Evolutionary conservation across 2,888 invertebrate species (phyloP).

Genomic region (Macroteleia sp.): DNA sequence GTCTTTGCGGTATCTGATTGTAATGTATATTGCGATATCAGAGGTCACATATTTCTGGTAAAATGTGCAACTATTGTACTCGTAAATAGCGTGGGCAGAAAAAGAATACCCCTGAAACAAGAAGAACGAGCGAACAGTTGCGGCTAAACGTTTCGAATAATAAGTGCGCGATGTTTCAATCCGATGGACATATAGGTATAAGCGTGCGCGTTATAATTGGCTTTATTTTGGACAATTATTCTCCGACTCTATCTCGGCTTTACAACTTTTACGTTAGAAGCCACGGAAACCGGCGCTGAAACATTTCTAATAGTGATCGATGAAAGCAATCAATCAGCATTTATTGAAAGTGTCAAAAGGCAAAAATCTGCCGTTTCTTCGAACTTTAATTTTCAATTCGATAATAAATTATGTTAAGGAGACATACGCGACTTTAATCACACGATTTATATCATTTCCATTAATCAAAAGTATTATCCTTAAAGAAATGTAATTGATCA

Average conservation of each 20-base stretch:
- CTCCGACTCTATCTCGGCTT: background rate
- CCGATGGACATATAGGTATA: constrained; percentile 17
- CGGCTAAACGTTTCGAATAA: no score
- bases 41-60: constrained; percentile 43
- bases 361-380: constrained; percentile 14
- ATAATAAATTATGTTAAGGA: constrained; percentile 22
- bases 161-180: constrained; percentile 9
- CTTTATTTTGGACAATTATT: constrained; percentile 21
- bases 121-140: background rate
- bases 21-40: constrained; percentile 44
- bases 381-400: constrained; percentile 11
- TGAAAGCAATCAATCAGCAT: constrained; percentile 35
- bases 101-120: background rate
- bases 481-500: no score
- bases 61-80: constrained; percentile 44
- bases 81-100: constrained; percentile 27
- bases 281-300: background rate
- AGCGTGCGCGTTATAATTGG: background rate
- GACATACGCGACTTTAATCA: background rate
- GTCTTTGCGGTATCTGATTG: constrained; percentile 54
- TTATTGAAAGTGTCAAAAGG: constrained; percentile 43
- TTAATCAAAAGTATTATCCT: no score
- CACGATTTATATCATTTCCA: constrained; percentile 4
- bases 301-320: constrained; percentile 47
- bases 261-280: background rate